Percentiles rank a stretch among this genome's conserved stretches.
Evolutionary conservation across 1,140 invertebrate species (phyloP).

Genomic region (Grapholita molesta): DNA sequence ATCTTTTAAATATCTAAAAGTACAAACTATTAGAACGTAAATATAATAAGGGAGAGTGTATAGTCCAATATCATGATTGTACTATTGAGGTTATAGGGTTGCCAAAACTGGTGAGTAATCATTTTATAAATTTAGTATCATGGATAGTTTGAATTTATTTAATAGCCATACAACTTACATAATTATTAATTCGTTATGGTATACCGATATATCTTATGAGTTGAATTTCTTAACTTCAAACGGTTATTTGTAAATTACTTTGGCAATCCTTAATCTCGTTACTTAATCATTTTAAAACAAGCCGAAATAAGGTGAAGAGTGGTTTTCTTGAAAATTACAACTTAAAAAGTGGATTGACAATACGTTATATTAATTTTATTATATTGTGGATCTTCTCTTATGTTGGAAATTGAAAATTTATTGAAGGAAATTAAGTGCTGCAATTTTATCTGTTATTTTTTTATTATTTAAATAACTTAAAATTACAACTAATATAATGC

Average conservation of each 20-base stretch:
- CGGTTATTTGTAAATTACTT: no score
- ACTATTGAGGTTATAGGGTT: not conserved
- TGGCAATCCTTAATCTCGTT: not conserved
- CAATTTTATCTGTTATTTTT: not conserved
- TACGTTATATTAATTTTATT: not conserved
- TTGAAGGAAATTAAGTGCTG: not conserved
- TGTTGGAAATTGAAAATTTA: not conserved
- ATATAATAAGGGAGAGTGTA: not conserved
- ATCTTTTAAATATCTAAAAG: not conserved
- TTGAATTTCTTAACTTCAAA: no score
- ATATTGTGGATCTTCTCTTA: not conserved
- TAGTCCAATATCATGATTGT: not conserved
- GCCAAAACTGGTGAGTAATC: not conserved
- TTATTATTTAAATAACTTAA: not conserved
- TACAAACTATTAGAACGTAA: not conserved
- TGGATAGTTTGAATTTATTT: no score
- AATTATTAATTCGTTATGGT: no score
- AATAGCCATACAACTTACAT: no score
- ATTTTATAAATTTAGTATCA: no score
- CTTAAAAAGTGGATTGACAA: conserved; percentile 14
- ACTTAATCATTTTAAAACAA: not conserved
- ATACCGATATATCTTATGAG: no score
- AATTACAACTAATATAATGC: no score
- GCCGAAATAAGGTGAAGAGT: not conserved
- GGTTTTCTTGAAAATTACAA: not conserved